Base-by-base conservation (phyloP, 2,797 vertebrate species). In the Rousettus madagascariensis region DNA sequence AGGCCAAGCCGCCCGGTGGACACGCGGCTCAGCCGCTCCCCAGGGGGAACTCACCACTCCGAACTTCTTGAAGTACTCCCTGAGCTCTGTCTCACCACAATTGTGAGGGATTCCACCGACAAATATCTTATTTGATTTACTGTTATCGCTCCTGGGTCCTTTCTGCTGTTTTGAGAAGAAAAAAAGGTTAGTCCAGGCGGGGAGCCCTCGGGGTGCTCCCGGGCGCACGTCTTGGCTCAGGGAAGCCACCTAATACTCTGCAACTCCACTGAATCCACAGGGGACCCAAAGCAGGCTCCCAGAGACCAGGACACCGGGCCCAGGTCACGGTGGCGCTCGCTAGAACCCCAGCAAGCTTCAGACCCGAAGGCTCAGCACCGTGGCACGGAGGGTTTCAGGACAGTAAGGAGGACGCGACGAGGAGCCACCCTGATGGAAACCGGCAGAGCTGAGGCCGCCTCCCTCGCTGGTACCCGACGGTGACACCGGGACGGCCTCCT, bases 1-100 rank as follows among this genome's bases (percentile, higher is more conserved):
- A 49, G 43, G 30, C 26, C 1, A 5, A 19, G 36, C 53, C 11
- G 30, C 20, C 20, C 36, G 10, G 1, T 2, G 22, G 28, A 41
- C 49, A 46, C 17, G 15, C 3, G 16, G 66, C 51, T 36, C 8
- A 41, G 51, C 12, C 61, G 33, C 43, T 15, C 65, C 75, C 59
- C 26, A 13, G 20, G 5, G 65, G 79, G 69, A 91, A 99, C 99
- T 99, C 98, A 99, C 99, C 99, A 99, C 99, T 99, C 99, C 99
- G 88, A 99, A 99, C 98, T 99, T 99, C 99, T 99, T 99, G 99
- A 99, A 99, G 99, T 99, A 99, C 98, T 99, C 99, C 99, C 99
- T 99, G 99, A 99, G 99, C 99, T 99, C 99, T 96, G 99, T 99
- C 98, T 99, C 99, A 90, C 99, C 99, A 98, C 99, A 99, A 98